Percentiles rank a stretch among this genome's conserved stretches.
These are phyloP conservation scores for Leptodirus hochenwartii DNA, from an alignment of 2,888 invertebrate genomes.

Conservation along the genomic window DNA sequence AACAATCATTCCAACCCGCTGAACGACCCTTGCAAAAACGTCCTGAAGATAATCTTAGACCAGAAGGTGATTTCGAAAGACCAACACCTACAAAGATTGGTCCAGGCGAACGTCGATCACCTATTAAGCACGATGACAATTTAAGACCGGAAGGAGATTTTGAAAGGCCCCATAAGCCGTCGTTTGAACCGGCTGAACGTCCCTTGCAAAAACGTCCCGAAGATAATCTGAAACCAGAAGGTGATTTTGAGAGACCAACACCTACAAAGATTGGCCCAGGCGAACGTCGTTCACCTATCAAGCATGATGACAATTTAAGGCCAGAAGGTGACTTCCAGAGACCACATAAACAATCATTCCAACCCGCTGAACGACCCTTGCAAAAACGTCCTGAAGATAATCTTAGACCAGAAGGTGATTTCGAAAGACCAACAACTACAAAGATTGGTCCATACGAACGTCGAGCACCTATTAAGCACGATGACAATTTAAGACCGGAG, in stretches of 20 bases:
- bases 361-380: conserved; percentile 25
- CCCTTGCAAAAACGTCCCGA: conserved; percentile 28
- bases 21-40: conserved; percentile 23
- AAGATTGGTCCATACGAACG: conserved; percentile 21
- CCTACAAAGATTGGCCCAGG: conserved; percentile 29
- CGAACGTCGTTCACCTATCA: conserved; percentile 33
- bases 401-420: conserved; percentile 27
- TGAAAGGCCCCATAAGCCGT: conserved; percentile 24
- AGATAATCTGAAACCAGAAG: conserved; percentile 26
- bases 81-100: conserved; percentile 18
- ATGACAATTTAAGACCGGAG: conserved; percentile 26
- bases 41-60: conserved; percentile 28
- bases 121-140: conserved; percentile 25
- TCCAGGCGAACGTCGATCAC: conserved; percentile 21
- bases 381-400: conserved; percentile 41
- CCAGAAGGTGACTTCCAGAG: conserved; percentile 34
- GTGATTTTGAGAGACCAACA: conserved; percentile 25
- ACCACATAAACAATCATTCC: conserved; percentile 25
- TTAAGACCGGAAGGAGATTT: conserved; percentile 27
- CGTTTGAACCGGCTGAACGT: conserved; percentile 25
- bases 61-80: conserved; percentile 32
- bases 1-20: conserved; percentile 21
- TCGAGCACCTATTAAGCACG: conserved; percentile 19
- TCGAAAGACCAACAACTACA: conserved; percentile 18
- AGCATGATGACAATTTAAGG: conserved; percentile 36